Conservation (phyloP, 1,140 invertebrate species). For the Druon quercuslanigerum region DNA sequence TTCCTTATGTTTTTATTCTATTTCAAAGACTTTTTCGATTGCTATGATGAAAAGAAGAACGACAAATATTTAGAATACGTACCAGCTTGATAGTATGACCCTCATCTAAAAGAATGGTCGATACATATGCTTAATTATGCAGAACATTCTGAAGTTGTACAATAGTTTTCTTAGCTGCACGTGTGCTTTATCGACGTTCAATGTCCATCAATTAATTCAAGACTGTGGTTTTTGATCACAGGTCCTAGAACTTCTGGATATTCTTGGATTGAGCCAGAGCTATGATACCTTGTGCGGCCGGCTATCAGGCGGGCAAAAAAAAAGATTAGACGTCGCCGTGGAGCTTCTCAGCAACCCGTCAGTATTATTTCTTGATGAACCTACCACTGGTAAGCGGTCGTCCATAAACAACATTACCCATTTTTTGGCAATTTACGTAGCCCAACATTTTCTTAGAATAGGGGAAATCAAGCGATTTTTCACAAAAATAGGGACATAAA, state of each 20-base stretch:
- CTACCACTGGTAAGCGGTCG: conserved; percentile 79
- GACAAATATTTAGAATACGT: too few relatives aligned
- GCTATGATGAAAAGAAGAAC: too few relatives aligned
- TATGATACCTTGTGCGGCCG: conserved; percentile 78
- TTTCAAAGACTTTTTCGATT: not conserved
- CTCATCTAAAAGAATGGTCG: not conserved
- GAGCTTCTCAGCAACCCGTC: conserved; percentile 83
- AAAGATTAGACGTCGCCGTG: conserved; percentile 83
- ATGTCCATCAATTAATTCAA: conserved; percentile 29
- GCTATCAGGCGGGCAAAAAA: conserved; percentile 84
- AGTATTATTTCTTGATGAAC: conserved; percentile 87
- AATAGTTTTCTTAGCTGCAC: not conserved
- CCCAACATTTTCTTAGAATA: too few relatives aligned
- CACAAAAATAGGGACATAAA: too few relatives aligned
- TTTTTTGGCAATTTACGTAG: not conserved
- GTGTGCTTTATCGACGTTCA: not conserved
- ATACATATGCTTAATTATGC: conserved; percentile 25
- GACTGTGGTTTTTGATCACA: conserved; percentile 47
- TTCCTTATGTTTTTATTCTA: conserved; percentile 2
- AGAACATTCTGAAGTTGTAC: not conserved
- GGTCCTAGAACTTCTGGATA: conserved; percentile 78
- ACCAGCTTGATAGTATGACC: conserved; percentile 12
- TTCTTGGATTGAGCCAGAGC: conserved; percentile 78
- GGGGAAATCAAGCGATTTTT: too few relatives aligned
- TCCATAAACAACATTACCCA: not conserved